phyloP scores from a whole-genome alignment of 2,113 vertebrate genomes.

The Cheirogaleus medius region DNA sequence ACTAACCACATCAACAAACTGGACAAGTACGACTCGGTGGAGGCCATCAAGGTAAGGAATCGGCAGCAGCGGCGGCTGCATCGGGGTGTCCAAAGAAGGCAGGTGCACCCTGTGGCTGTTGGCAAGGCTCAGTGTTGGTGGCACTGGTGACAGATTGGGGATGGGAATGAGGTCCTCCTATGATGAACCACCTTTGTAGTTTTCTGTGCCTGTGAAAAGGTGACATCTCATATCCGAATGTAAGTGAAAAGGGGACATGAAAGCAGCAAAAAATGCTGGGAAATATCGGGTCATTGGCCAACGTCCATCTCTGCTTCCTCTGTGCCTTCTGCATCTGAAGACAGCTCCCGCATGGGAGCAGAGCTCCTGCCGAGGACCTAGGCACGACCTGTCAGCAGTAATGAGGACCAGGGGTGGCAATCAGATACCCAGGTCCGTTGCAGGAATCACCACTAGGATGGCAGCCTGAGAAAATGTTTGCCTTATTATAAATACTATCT shows the following conservation, averaged over 20 bases:
- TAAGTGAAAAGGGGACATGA: not conserved
- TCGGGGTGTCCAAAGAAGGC: not conserved
- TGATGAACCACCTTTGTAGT: fast-evolving
- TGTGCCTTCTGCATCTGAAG: not conserved
- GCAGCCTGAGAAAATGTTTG: not conserved
- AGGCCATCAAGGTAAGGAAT: conserved; percentile 95
- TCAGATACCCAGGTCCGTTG: too few relatives aligned
- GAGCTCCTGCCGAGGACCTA: fast-evolving
- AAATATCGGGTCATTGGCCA: not conserved
- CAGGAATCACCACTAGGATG: not conserved
- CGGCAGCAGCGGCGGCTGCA: fast-evolving
- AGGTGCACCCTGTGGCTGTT: too few relatives aligned
- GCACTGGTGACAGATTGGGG: fast-evolving
- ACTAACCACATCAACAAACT: conserved; percentile 99
- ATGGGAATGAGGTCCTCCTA: fast-evolving
- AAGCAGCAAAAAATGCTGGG: not conserved
- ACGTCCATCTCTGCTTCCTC: fast-evolving
- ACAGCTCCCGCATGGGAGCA: too few relatives aligned
- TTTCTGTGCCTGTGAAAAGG: not conserved
- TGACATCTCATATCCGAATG: not conserved
- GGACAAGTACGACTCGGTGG: conserved; percentile 97
- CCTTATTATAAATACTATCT: not conserved
- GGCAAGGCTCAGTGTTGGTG: fast-evolving
- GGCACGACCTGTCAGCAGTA: fast-evolving
- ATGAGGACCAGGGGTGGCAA: fast-evolving